Evolutionary conservation across 2,113 vertebrate species (phyloP), one percentile per base, ranked within the genome.

Genomic region (Dromas ardeola): DNA sequence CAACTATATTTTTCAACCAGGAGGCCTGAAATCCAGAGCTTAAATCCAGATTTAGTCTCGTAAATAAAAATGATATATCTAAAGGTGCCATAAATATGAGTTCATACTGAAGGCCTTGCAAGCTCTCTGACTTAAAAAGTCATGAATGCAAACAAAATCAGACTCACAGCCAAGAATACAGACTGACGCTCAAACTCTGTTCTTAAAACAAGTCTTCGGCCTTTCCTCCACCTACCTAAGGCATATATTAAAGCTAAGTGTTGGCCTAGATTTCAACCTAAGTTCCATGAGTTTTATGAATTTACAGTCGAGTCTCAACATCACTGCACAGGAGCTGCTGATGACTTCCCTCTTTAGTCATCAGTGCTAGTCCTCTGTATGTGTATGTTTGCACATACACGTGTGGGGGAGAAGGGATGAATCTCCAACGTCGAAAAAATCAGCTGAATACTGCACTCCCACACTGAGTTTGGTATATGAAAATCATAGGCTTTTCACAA

Each of bases 371-470:
- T 29, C 40, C 50, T 71, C 55, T 49, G n/a, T 27, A 34, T 52
- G 40, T 32, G 17, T 47, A 17, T 61, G 86, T 90, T 92, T 96
- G 55, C 55, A 71, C 71, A 74, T 18, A 81, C 43, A 67, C 2
- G 1, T 14, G 3, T 30, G 1, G 29, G 47, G 53, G 38, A 66
- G 40, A 82, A 74, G 43, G 45, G 56, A 83, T 66, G 30, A 86
- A 70, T 77, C 84, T 83, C 63, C 86, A 91, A 0, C 18, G n/a
- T 34, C 5, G 12, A 55, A 89, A 63, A 77, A 77, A 94, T 85
- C 89, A 95, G n/a, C 83, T 91, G 87, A 96, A 95, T 47, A 70
- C 76, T 70, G 69, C 81, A 95, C 56, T 96, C 79, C 82, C 77
- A 88, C 95, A 90, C 72, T 50, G 81, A 90, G 76, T 90, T 94